Evolutionary conservation across 2,113 vertebrate species (phyloP), one percentile per base, ranked within the genome.

Genomic region (Notiomystis cincta): DNA sequence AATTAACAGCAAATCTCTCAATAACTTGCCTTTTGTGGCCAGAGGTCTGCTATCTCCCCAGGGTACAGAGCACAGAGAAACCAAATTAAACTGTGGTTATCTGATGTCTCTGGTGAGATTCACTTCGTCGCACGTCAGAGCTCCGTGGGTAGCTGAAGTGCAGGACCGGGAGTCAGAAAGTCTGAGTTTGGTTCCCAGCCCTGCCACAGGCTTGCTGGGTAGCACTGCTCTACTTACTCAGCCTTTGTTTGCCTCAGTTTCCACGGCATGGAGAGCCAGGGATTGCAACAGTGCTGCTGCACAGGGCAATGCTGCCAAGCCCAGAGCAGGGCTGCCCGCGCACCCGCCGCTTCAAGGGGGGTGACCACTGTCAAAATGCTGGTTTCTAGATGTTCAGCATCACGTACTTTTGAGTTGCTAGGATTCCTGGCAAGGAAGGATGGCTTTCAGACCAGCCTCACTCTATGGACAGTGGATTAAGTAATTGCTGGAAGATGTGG

Each of bases 71-170:
- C 90, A 92, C 85, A 94, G 90, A 96, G 86, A 96, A 95, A 93
- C 93, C 95, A 95, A 97, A 97, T 96, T 96, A 95, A 94, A 40
- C 96, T 96, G 96, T 96, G 95, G 96, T 97, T 96, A 96, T 96
- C 92, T 93, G 92, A 73, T 89, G 93, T 93, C 90, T 96, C 96
- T 95, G 31, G 91, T 96, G 96, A 97, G 92, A 96, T 96, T 85
- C 95, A 95, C 85, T 95, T 19, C 10, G 1, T 94, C 60, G 22
- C 88, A 94, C n/a, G 93, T 94, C 82, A 95, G 85, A 60, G 88
- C 60, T 86, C 96, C 78, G 93, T 94, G 96, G 96, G 96, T 30
- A 96, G 84, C 85, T 93, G 37, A 79, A 96, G 93, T 78, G 73
- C 82, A 70, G 78, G 58, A 27, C 67, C 0, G 86, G 96, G 96